These are phyloP conservation scores for Drosophila planitibia DNA, from an alignment of 2,888 invertebrate species.

Conservation along the genomic window DNA sequence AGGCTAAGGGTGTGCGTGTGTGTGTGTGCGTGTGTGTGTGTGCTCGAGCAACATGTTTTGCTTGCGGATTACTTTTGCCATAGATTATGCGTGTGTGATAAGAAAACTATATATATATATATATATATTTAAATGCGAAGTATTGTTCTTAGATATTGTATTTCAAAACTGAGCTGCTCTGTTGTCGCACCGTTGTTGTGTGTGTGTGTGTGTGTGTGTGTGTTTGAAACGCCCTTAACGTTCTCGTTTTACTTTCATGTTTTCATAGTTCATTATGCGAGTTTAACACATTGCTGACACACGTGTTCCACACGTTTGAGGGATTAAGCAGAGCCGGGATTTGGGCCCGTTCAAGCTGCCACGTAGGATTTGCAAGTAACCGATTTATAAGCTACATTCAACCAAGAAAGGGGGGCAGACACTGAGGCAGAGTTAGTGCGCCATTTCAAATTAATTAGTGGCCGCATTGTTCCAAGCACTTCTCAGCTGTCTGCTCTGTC, in stretches of 20 bases:
- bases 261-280: constrained; percentile 62
- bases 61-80: constrained; percentile 62
- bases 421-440: constrained; percentile 2
- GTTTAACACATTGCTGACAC: constrained; percentile 64
- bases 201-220: constrained; percentile 2
- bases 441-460: constrained; percentile 53
- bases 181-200: background rate
- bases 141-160: constrained; percentile 48
- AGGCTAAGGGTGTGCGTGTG: constrained; percentile 18
- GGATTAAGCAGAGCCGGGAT: constrained; percentile 41
- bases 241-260: constrained; percentile 59
- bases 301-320: constrained; percentile 66
- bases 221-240: constrained; percentile 35
- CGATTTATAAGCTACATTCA: constrained; percentile 56
- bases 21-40: background rate
- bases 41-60: constrained; percentile 45
- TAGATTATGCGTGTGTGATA: constrained; percentile 59
- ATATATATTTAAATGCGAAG: constrained; percentile 43
- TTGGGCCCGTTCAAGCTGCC: constrained; percentile 11
- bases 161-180: constrained; percentile 41
- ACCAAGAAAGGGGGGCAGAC: background rate
- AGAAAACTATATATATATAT: constrained; percentile 34
- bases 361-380: constrained; percentile 46
- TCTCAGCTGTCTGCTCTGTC: constrained; percentile 29
- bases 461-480: constrained; percentile 32